Conservation (phyloP, 2,113 vertebrate species). For the Corythornis madagascariensis region DNA sequence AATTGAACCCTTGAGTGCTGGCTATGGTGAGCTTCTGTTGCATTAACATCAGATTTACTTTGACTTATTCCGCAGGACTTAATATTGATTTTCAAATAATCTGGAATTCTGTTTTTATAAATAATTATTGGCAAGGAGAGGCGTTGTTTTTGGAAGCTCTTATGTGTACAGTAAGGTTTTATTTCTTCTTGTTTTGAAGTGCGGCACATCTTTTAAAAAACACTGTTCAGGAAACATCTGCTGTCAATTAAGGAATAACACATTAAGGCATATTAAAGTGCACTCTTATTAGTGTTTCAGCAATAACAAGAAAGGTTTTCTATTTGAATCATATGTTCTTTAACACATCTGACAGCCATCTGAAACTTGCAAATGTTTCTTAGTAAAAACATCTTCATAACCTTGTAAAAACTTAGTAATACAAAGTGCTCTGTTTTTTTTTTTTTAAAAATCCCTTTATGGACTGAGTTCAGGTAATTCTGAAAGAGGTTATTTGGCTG, state of each 20-base stretch:
- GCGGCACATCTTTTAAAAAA: slow-evolving; percentile 48
- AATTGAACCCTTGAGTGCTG: not conserved
- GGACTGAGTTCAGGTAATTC: not conserved
- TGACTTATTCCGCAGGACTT: slow-evolving; percentile 42
- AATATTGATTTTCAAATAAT: slow-evolving; percentile 69
- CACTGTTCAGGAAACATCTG: slow-evolving; percentile 72
- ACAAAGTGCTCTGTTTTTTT: not conserved
- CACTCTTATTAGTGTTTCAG: slow-evolving; percentile 73
- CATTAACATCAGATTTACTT: slow-evolving; percentile 47
- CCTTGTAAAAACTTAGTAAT: slow-evolving; percentile 9
- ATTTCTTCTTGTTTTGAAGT: slow-evolving; percentile 68
- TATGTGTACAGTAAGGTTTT: slow-evolving; percentile 52
- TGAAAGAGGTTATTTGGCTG: not conserved
- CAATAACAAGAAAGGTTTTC: slow-evolving; percentile 70
- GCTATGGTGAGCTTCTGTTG: not conserved
- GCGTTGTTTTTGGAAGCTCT: slow-evolving; percentile 65
- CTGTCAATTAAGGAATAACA: slow-evolving; percentile 74
- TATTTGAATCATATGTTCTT: slow-evolving; percentile 67
- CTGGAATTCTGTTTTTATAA: slow-evolving; percentile 68
- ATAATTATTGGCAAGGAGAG: slow-evolving; percentile 62
- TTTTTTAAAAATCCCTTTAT: not conserved
- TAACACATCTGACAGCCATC: slow-evolving; percentile 64
- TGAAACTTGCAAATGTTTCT: slow-evolving; percentile 55
- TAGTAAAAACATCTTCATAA: slow-evolving; percentile 57
- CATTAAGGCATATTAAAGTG: slow-evolving; percentile 74